Conservation (phyloP, 2,113 vertebrate species). For the Seriola quinqueradiata region DNA sequence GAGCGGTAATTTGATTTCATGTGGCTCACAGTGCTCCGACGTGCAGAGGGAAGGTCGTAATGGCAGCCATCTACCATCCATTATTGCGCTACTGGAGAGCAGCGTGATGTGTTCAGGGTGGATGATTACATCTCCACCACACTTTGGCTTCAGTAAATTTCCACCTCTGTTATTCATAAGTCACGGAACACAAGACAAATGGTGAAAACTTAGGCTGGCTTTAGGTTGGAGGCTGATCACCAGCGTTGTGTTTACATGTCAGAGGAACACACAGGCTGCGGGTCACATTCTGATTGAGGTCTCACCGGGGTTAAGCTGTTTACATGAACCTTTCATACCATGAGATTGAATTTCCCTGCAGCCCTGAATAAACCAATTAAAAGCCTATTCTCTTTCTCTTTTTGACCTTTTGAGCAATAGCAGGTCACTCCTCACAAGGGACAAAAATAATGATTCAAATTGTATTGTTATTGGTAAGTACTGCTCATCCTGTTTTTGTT, state of each 20-base stretch:
- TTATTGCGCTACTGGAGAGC: conserved; percentile 66
- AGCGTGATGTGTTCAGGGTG: conserved; percentile 70
- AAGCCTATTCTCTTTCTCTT: conserved; percentile 2
- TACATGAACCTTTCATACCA: conserved; percentile 33
- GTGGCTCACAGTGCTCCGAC: conserved; percentile 70
- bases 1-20: conserved; percentile 80
- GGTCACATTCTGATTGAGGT: not conserved
- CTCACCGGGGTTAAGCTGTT: conserved; percentile 39
- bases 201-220: conserved; percentile 39
- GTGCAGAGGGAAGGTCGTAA: conserved; percentile 70
- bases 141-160: conserved; percentile 65
- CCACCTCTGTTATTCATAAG: conserved; percentile 66
- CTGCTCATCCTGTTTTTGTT: not conserved
- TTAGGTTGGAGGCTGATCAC: conserved; percentile 38
- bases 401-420: not conserved
- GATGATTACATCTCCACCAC: conserved; percentile 71
- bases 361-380: conserved; percentile 42
- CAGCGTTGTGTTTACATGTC: conserved; percentile 16
- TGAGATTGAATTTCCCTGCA: not conserved
- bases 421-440: not conserved
- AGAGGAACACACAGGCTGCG: conserved; percentile 1
- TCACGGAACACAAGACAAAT: conserved; percentile 47
- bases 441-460: conserved; percentile 3
- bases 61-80: conserved; percentile 77
- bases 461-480: not conserved